phyloP scores from a whole-genome alignment of 2,797 vertebrate genomes.

The Garrulus glandarius region DNA sequence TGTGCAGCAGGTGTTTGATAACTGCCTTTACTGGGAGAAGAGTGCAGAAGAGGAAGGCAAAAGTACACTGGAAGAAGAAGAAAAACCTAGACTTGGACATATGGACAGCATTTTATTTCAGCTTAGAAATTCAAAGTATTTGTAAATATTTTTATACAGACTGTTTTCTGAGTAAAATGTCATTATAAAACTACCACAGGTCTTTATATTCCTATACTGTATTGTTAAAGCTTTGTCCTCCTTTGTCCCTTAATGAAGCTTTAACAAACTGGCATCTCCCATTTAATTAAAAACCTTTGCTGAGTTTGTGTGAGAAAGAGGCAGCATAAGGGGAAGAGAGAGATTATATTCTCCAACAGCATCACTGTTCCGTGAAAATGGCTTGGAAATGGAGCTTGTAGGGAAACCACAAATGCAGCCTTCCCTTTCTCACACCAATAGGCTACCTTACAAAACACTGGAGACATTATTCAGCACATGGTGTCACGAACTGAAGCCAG shows the following conservation, averaged over 20 bases:
- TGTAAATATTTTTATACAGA: slow-evolving; percentile 44
- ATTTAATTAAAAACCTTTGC: neutral
- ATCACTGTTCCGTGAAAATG: neutral
- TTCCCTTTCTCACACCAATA: neutral
- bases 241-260: neutral
- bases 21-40: neutral
- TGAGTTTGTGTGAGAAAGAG: neutral
- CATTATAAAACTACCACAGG: neutral
- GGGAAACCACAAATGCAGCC: neutral
- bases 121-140: neutral
- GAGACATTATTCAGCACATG: fast-evolving
- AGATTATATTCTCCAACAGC: neutral
- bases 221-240: neutral
- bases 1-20: neutral
- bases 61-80: neutral
- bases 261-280: neutral
- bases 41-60: neutral
- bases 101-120: slow-evolving; percentile 23
- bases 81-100: neutral
- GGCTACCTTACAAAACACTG: fast-evolving
- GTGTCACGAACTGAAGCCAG: neutral
- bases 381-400: neutral
- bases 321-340: neutral
- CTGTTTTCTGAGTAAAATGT: slow-evolving; percentile 39
- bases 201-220: neutral